Evolutionary conservation across 2,797 vertebrate genomes (phyloP).

Genomic region (Tolypeutes matacus): DNA sequence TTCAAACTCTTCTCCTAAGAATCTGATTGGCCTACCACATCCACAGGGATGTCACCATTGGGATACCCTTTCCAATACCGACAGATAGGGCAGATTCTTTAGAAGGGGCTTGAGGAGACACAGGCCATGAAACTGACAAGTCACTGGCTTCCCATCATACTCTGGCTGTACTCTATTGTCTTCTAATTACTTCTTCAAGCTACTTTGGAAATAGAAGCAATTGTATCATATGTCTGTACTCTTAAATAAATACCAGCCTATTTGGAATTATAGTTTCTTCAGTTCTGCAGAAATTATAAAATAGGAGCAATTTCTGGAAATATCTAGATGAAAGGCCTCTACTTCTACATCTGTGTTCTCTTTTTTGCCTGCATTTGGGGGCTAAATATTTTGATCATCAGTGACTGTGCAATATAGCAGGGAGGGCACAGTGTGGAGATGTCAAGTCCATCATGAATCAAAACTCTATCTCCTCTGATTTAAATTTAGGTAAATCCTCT

Average conservation of each 20-base stretch:
- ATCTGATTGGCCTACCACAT: neutral
- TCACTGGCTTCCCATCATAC: neutral
- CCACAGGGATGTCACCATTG: neutral
- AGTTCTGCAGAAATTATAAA: neutral
- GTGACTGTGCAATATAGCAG: neutral
- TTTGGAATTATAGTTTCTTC: neutral
- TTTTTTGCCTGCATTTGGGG: neutral
- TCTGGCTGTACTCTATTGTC: neutral
- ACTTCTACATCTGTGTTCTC: conserved; percentile 37
- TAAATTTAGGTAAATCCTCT: neutral
- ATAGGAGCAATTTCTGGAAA: conserved; percentile 40
- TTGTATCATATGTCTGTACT: neutral
- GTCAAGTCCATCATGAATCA: neutral
- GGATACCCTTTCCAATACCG: neutral
- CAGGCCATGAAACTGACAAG: neutral
- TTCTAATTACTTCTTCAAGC: neutral
- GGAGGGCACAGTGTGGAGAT: neutral
- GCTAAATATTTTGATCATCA: neutral
- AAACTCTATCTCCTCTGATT: neutral
- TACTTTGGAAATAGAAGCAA: neutral
- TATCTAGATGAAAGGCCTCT: neutral
- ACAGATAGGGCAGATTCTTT: neutral
- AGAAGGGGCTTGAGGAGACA: neutral
- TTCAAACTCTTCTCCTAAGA: conserved; percentile 37
- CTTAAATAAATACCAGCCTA: neutral